Evolutionary conservation across 2,797 vertebrate genomes (phyloP).

Genomic region (Pyrocephalus nanus): DNA sequence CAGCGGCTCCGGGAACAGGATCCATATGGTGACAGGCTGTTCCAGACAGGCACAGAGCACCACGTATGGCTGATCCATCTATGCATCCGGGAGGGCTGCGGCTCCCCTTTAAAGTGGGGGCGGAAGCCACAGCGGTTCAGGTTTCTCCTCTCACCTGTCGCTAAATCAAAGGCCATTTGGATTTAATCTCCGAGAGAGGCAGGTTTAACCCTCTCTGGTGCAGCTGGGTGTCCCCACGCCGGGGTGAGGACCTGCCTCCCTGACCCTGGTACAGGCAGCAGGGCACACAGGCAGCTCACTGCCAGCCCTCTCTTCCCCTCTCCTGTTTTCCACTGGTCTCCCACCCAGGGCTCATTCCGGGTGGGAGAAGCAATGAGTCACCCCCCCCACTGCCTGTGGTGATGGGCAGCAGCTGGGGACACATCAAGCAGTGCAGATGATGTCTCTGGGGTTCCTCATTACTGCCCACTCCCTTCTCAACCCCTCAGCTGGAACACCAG

Average conservation of each 20-base stretch:
- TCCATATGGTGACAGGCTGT: background rate
- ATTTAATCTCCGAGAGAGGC: constrained; percentile 15
- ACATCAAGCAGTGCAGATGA: fast-evolving
- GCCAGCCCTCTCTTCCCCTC: background rate
- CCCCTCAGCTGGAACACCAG: background rate
- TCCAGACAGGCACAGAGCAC: background rate
- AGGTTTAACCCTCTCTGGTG: constrained; percentile 26
- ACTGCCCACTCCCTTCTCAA: background rate
- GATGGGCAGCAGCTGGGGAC: background rate
- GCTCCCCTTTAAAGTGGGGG: background rate
- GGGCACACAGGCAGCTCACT: background rate
- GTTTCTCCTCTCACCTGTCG: constrained; percentile 59
- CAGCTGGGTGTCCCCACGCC: fast-evolving
- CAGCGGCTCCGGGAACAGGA: background rate
- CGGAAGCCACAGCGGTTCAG: background rate
- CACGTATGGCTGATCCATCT: background rate
- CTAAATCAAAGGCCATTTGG: constrained; percentile 9
- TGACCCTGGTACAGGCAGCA: background rate
- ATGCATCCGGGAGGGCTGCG: background rate
- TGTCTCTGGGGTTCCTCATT: background rate
- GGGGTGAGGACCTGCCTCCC: background rate
- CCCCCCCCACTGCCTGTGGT: fast-evolving
- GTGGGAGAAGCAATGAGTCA: background rate
- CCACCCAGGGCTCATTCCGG: fast-evolving
- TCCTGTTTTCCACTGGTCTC: fast-evolving